Evolutionary conservation across 2,113 vertebrate genomes (phyloP).

Genomic region (Labeo rohita): DNA sequence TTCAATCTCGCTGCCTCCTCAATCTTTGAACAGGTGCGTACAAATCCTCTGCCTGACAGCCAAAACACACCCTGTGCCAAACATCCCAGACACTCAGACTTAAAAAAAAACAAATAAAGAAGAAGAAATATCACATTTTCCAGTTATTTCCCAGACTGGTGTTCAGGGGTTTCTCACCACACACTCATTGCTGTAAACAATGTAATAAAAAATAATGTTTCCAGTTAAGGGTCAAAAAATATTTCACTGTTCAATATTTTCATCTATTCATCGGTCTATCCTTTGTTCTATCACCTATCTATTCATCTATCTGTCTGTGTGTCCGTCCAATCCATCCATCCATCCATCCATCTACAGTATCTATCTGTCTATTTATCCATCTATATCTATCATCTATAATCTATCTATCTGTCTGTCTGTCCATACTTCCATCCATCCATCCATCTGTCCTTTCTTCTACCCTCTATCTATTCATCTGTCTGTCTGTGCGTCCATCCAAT

Average conservation of each 20-base stretch:
- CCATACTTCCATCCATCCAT: too few relatives aligned
- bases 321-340: too few relatives aligned
- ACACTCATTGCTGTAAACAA: background rate
- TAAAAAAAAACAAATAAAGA: background rate
- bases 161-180: background rate
- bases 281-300: too few relatives aligned
- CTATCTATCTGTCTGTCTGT: too few relatives aligned
- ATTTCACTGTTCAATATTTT: background rate
- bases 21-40: conserved; percentile 52
- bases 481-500: too few relatives aligned
- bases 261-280: too few relatives aligned
- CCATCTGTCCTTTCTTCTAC: too few relatives aligned
- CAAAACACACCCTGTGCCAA: conserved; percentile 38
- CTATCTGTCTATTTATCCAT: too few relatives aligned
- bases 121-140: conserved; percentile 29
- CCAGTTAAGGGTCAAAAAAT: background rate
- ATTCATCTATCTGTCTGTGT: too few relatives aligned
- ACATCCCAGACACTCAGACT: conserved; percentile 14
- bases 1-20: background rate
- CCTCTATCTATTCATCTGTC: too few relatives aligned
- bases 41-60: conserved; percentile 44
- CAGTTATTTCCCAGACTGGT: background rate
- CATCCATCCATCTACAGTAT: too few relatives aligned
- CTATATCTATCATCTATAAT: too few relatives aligned
- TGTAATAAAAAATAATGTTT: background rate